Percentiles rank a stretch among this genome's conserved stretches.
Evolutionary conservation across 2,113 vertebrate species (phyloP).

Genomic region (Cebus imitator): DNA sequence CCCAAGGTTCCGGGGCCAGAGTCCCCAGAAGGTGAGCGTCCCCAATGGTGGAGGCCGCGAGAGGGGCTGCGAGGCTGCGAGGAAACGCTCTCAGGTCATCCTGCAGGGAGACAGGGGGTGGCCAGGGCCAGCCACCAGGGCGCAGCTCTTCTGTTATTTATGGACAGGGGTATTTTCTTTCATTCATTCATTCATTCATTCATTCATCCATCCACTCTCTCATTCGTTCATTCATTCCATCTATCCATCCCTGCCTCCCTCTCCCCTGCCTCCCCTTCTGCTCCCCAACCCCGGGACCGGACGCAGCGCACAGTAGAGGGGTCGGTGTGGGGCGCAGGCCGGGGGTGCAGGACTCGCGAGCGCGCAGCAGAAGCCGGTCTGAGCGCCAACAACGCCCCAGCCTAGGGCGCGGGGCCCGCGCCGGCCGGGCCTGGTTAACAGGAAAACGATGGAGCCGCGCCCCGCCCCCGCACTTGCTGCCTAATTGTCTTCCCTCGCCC

Average conservation of each 20-base stretch:
- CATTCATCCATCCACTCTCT: no score
- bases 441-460: constrained; percentile 54
- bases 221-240: no score
- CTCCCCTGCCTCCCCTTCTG: no score
- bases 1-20: no score
- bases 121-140: background rate
- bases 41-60: background rate
- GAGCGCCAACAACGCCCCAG: background rate
- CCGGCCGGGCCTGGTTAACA: constrained; percentile 63
- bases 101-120: background rate
- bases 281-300: background rate
- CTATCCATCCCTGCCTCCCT: no score
- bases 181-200: no score
- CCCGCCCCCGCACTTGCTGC: constrained; percentile 61
- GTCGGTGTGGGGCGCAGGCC: no score
- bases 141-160: background rate
- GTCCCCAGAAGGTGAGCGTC: no score
- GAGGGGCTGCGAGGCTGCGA: background rate
- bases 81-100: background rate
- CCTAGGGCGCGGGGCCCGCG: background rate
- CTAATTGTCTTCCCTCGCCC: constrained; percentile 59
- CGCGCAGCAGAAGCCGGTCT: background rate
- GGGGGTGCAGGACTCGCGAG: background rate
- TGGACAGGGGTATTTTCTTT: no score
- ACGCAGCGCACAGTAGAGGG: background rate